phyloP scores from a whole-genome alignment of 2,797 vertebrate species.

The Lagorchestes hirsutus region DNA sequence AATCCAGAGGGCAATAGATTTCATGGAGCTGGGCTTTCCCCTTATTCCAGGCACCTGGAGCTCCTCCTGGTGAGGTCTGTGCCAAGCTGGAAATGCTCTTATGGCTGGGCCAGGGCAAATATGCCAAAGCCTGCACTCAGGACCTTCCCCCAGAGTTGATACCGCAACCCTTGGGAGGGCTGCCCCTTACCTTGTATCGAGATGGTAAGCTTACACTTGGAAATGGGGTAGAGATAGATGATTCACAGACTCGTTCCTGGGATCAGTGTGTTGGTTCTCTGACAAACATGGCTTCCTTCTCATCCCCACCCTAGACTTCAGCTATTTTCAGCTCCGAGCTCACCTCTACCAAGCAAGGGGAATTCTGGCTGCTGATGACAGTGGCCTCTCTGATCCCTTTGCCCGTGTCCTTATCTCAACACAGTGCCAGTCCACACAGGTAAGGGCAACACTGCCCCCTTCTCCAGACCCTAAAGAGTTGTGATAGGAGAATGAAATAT shows the following conservation, averaged over 20 bases:
- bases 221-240: fast-evolving
- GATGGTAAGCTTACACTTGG: conserved; percentile 88
- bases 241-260: background rate
- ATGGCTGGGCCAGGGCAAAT: conserved; percentile 94
- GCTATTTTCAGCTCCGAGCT: conserved; percentile 95
- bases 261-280: background rate
- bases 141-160: conserved; percentile 91
- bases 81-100: conserved; percentile 95
- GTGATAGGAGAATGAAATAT: background rate
- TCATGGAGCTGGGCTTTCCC: background rate
- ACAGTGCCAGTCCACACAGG: conserved; percentile 92
- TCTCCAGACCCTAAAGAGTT: background rate
- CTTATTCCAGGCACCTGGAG: conserved; percentile 88
- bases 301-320: conserved; percentile 82
- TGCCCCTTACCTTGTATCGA: conserved; percentile 88
- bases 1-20: background rate
- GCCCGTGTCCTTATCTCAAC: conserved; percentile 93
- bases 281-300: conserved; percentile 11
- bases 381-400: conserved; percentile 95
- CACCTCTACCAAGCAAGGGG: conserved; percentile 95
- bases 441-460: conserved; percentile 76
- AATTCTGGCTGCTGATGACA: conserved; percentile 92
- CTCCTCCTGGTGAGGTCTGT: conserved; percentile 90
- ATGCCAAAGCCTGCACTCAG: conserved; percentile 89
- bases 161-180: conserved; percentile 73